phyloP scores from a whole-genome alignment of 2,113 vertebrate genomes.

The Muntiacus reevesi region DNA sequence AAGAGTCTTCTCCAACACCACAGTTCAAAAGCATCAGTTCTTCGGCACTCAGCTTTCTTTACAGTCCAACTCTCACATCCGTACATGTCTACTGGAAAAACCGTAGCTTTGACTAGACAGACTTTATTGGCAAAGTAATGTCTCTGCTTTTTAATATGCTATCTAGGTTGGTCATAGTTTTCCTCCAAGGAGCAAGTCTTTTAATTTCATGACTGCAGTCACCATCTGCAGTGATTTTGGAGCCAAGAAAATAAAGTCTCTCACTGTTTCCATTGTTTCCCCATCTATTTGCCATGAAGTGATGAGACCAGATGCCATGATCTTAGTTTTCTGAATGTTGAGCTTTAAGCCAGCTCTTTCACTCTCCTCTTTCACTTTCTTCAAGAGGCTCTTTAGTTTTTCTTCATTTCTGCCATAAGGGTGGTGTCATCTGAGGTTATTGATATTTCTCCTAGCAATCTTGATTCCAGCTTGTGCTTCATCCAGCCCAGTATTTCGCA shows the following conservation, averaged over 20 bases:
- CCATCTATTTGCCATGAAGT: not conserved
- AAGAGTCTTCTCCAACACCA: not conserved
- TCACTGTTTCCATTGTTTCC: not conserved
- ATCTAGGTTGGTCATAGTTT: not conserved
- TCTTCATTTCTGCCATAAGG: not conserved
- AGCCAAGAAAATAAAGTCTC: not conserved
- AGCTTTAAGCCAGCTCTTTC: not conserved
- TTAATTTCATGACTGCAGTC: not conserved
- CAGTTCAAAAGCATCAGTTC: not conserved
- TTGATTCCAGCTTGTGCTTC: not conserved
- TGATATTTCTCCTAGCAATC: not conserved
- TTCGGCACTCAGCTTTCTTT: accelerated
- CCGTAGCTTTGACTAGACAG: not conserved
- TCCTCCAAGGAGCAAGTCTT: not conserved
- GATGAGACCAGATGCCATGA: not conserved
- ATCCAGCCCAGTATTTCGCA: not conserved
- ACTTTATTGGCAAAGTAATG: not conserved
- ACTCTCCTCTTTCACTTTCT: not conserved
- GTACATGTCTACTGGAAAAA: not conserved
- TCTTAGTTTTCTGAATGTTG: not conserved
- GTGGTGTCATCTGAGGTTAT: not conserved
- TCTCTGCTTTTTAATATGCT: not conserved
- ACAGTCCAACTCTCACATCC: not conserved
- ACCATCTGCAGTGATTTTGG: not conserved
- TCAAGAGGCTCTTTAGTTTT: not conserved